Percentiles rank a stretch among this genome's conserved stretches.
phyloP scores from a whole-genome alignment of 92 coral and sea anemone species.

The Desmophyllum pertusum region DNA sequence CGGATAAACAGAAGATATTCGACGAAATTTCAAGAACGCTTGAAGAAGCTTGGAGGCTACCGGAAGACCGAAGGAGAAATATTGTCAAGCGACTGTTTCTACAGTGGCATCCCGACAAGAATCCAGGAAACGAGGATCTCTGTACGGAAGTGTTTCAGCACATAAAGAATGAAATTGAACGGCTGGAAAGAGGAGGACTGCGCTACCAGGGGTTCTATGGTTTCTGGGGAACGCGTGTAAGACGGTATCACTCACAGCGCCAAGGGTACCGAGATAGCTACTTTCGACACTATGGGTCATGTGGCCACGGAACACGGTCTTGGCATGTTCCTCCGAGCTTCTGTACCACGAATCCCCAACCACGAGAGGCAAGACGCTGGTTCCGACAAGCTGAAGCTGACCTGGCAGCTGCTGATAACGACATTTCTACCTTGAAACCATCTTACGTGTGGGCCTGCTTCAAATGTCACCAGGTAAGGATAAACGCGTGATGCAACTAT shows the following conservation, averaged over 20 bases:
- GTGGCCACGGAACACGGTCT: slow-evolving; percentile 8
- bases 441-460: slow-evolving; percentile 84
- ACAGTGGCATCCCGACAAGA: slow-evolving; percentile 81
- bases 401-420: slow-evolving; percentile 60
- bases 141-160: slow-evolving; percentile 66
- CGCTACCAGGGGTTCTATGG: slow-evolving; percentile 30
- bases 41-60: slow-evolving; percentile 69
- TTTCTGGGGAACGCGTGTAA: slow-evolving; percentile 47
- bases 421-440: slow-evolving; percentile 16
- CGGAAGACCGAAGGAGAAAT: slow-evolving; percentile 47
- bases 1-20: slow-evolving; percentile 22
- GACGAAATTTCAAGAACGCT: slow-evolving; percentile 34
- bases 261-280: slow-evolving; percentile 29
- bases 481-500: neutral
- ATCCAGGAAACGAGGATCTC: slow-evolving; percentile 66
- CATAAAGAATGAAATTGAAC: slow-evolving; percentile 52
- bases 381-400: slow-evolving; percentile 67
- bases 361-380: slow-evolving; percentile 76
- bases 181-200: slow-evolving; percentile 36
- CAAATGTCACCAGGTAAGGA: slow-evolving; percentile 76
- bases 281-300: slow-evolving; percentile 26
- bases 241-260: slow-evolving; percentile 45
- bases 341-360: slow-evolving; percentile 59
- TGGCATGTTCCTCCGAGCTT: slow-evolving; percentile 28
- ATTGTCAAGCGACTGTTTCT: slow-evolving; percentile 66